Evolutionary conservation across 2,888 invertebrate species (phyloP), one percentile per base, ranked within the genome.

Genomic region (Agrochola macilenta): DNA sequence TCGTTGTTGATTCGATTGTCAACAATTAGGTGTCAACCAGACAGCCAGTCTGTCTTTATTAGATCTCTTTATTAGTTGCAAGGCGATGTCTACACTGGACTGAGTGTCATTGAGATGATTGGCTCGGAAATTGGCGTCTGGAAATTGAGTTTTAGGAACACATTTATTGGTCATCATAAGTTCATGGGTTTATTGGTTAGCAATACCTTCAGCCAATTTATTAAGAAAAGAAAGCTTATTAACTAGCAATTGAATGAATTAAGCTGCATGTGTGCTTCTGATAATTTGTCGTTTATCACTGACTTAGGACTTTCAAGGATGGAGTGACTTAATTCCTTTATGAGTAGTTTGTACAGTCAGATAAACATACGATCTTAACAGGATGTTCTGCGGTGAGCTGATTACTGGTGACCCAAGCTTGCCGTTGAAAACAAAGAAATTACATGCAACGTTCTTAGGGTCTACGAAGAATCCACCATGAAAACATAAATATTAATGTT

Each of bases 21-120:
- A 69, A 12, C 78, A 88, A 88, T 88, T 89, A 89, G 63, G 72
- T 85, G 89, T 77, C 81, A 83, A 58, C 78, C 82, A 74, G 87
- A 76, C 77, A 65, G 23, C 52, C 82, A 70, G 66, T 70, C 80
- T 66, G 68, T 79, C 76, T 84, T 83, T 79, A 85, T 85, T 88
- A 85, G 69, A 81, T 74, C 69, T 82, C 79, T 81, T 81, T 77
- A 85, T 86, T 85, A 80, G 60, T 54, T 76, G 23, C 72, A 82
- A 87, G 75, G 81, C 74, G 20, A 58, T 43, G 79, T 81, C 39
- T 72, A 83, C 70, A 88, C 71, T 74, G 74, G 66, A 71, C 63
- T 43, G 60, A 52, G 54, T 61, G 75, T 75, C 66, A 69, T 80
- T 86, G 63, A 39, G 9, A 23, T 71, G 61, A 74, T 75, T 70